phyloP scores from a whole-genome alignment of 2,797 vertebrate species.

The Coregonus sp. region DNA sequence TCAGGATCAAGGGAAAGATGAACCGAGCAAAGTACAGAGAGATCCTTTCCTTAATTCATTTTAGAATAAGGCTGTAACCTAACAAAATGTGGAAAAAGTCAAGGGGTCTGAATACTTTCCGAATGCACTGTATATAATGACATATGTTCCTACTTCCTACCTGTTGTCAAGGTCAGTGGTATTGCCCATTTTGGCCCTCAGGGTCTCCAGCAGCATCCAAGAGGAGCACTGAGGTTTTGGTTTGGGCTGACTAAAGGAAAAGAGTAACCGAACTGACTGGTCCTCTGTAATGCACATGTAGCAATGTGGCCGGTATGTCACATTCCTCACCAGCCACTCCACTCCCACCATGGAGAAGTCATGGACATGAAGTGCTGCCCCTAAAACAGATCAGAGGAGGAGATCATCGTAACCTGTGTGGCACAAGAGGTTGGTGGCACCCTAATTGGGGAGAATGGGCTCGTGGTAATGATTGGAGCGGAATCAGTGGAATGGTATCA shows the following conservation, averaged over 20 bases:
- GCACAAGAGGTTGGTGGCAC: no score
- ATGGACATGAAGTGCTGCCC: conserved; percentile 73
- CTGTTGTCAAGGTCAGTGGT: conserved; percentile 15
- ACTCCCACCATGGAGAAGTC: conserved; percentile 64
- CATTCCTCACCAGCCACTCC: conserved; percentile 75
- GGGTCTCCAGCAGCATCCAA: conserved; percentile 68
- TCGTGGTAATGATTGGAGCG: no score
- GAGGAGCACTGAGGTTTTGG: conserved; percentile 45
- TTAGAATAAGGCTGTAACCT: no score
- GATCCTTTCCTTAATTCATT: no score
- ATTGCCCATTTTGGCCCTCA: conserved; percentile 45
- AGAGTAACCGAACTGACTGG: conserved; percentile 55
- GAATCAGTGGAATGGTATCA: no score
- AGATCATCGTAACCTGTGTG: background rate
- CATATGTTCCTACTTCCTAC: background rate
- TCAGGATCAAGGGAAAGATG: no score
- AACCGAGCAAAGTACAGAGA: no score
- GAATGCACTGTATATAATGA: background rate
- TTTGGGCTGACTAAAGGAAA: conserved; percentile 54
- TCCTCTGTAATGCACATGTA: conserved; percentile 64
- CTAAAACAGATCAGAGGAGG: conserved; percentile 40
- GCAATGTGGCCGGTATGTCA: conserved; percentile 71
- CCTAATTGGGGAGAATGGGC: no score
- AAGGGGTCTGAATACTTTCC: no score
- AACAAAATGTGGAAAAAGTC: no score